Evolutionary conservation across 2,797 vertebrate species (phyloP).

Genomic region (Aulostomus chinensis): DNA sequence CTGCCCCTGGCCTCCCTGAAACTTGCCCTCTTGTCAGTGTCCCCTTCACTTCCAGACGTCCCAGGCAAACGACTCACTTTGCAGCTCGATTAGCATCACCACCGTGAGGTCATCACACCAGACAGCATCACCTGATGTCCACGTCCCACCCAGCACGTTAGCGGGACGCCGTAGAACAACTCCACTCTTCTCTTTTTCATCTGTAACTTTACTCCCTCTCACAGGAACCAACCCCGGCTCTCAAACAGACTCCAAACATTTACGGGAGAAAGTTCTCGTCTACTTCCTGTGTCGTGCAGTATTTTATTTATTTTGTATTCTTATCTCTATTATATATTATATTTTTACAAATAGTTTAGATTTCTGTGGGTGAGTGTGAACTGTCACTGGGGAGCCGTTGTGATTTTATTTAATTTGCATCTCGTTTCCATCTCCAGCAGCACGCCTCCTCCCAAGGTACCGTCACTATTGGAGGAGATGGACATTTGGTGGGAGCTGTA

Average conservation of each 20-base stretch:
- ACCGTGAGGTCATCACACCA: conserved; percentile 50
- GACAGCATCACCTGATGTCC: conserved; percentile 42
- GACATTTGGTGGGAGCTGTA: conserved; percentile 21
- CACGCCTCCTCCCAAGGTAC: conserved; percentile 30
- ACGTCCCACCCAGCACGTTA: conserved; percentile 17
- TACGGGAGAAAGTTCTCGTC: conserved; percentile 30
- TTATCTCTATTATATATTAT: conserved; percentile 55
- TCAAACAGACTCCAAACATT: conserved; percentile 22
- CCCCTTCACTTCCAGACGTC: conserved; percentile 23
- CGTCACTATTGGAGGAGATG: too few species aligned
- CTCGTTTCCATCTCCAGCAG: conserved; percentile 33
- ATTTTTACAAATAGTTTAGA: conserved; percentile 57
- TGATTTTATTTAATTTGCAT: conserved; percentile 64
- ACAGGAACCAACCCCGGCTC: conserved; percentile 16
- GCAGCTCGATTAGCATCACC: conserved; percentile 43
- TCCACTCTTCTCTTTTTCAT: neutral
- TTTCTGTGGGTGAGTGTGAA: conserved; percentile 33
- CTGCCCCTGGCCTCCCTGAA: conserved; percentile 23
- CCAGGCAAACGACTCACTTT: conserved; percentile 22
- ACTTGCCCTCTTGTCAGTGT: conserved; percentile 19
- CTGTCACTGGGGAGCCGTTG: conserved; percentile 37
- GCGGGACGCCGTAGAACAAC: conserved; percentile 6
- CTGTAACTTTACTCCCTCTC: conserved; percentile 16
- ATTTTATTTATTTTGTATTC: conserved; percentile 78
- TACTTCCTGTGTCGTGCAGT: conserved; percentile 64